Base-by-base conservation (phyloP, 2,888 invertebrate species). In the Fragum sueziense region DNA sequence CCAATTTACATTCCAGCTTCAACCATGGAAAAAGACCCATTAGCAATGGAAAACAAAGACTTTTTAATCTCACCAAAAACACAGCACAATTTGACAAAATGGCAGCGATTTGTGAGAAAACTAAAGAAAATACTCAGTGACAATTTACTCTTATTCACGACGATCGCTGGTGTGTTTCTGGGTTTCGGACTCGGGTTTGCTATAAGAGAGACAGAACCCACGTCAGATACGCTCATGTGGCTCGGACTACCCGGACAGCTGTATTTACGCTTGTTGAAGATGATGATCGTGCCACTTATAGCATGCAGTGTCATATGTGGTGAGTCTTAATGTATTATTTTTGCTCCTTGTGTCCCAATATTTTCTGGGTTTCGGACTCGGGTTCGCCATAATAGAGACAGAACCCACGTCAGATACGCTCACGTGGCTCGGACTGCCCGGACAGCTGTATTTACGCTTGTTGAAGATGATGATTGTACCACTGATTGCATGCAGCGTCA, bases 81-180 rank as follows among this genome's bases (percentile, higher is more conserved):
- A 27, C 7, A 14, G 17, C 20, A 41, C 6, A 3, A 25, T 4
- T 27, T 22, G 25, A 25, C 65, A 65, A 41, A n/a, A 41, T 65
- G 20, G 22, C 22, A 27, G 22, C 34, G 25, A 17, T 34, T 65
- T 99, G 98, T 25, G 9, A n/a, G 20, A 11, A 75, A 67, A n/a
- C 14, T 67, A 0, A 59, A 61, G 25, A 25, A 51, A 20, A 17
- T 33, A 2, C 6, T 75, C 9, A 47, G 22, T 31, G 47, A 68
- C 41, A 74, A 74, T 22, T 20, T 74, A 22, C 47, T 74, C 14
- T 37, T 74, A 17, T 54, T 74, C 29, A 57, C 51, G n/a, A 74
- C 74, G 4, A 54, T 74, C 22, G 37, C 29, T 14, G 74, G 74
- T n/a, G 74, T 74, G 1, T 37, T 54, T 20, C n/a, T 69, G n/a